Evolutionary conservation across 2,888 invertebrate genomes (phyloP), one percentile per base, ranked within the genome.

Genomic region (Ischnura elegans): DNA sequence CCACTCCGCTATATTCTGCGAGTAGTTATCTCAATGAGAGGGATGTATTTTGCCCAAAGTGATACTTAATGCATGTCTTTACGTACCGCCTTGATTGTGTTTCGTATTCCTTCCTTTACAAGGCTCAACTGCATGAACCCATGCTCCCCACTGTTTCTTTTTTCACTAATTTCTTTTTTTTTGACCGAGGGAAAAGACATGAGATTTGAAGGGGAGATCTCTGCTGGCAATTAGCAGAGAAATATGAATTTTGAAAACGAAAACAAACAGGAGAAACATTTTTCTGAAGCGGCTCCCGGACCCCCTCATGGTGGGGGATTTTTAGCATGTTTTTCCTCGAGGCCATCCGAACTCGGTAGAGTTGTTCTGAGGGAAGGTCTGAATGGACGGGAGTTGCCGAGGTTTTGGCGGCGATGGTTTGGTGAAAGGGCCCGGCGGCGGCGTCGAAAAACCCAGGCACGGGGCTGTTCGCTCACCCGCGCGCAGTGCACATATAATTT

Each of bases 221-320:
- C n/a, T 86, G 86, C 45, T 25, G 45, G 16, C 86, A 86, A 86
- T 86, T 45, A 86, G 86, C 46, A 43, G 86, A 45, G 46, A 36
- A 86, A 86, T 43, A 86, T 86, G 86, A 86, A 86, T 86, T 86
- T 86, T 86, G 86, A 45, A 86, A 86, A 25, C 45, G 46, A 86
- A 86, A 43, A 46, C 86, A 86, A 86, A 86, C 86, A 45, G 10
- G 45, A 45, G 86, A 86, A 45, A 4, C 86, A 25, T 86, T 86
- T 86, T 86, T 51, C 36, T 86, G 86, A 46, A 86, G 46, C 45
- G 86, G 45, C n/a, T 10, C n/a, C n/a, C 21, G 46, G 29, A 36
- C 29, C 76, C 61, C 61, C 61, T 21, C 86, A 45, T 46, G 45
- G 43, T 86, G 86, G 45, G 86, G 45, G 45, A 45, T 21, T 86